Evolutionary conservation across 2,888 invertebrate species (phyloP), one percentile per base, ranked within the genome.

Genomic region (Drosophila basisetae): DNA sequence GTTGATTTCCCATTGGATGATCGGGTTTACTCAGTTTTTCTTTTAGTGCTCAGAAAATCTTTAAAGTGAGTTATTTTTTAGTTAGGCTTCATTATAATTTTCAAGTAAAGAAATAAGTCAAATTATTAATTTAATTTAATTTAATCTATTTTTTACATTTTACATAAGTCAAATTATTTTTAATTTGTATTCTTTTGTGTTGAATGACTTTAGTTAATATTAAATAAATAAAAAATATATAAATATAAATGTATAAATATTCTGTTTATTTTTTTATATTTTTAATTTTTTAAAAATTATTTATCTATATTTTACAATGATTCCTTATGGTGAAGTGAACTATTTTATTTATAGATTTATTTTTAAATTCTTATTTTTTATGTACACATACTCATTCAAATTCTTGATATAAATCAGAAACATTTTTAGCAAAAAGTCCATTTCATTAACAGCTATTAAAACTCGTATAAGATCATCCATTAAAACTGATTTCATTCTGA

Each of bases 1-100:
- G 53, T 53, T 31, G n/a, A 28, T 18, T 28, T 50, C 28, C 50
- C 28, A 50, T 50, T 50, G 50, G 50, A 6, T 13, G 52, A n/a
- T 52, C 28, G 11, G 11, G n/a, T 5, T 28, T 2, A 2, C 11
- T 2, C 5, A 22, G 13, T 18, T 18, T 39, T 9, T 2, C 9
- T 41, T 4, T 9, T 41, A 10, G 0, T 18, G 18, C 18, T 18
- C 18, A 18, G 18, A 9, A 9, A 18, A 39, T 9, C 18, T 9
- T 9, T 9, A 1, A 39, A 4, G 4, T 9, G 9, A 39, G 9
- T 10, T 18, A 10, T 41, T 41, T 41, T 9, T n/a, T 41, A 10
- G 18, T 18, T 10, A 2, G 4, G 9, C 10, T 22, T 22, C 7
- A 22, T 22, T 22, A 16, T 22, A 7, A 47, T 16, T 47, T 4